A percentile compares a stretch with the other conserved stretches of the same genome.
phyloP scores from a whole-genome alignment of 2,797 vertebrate species.

The Pangasius djambal region DNA sequence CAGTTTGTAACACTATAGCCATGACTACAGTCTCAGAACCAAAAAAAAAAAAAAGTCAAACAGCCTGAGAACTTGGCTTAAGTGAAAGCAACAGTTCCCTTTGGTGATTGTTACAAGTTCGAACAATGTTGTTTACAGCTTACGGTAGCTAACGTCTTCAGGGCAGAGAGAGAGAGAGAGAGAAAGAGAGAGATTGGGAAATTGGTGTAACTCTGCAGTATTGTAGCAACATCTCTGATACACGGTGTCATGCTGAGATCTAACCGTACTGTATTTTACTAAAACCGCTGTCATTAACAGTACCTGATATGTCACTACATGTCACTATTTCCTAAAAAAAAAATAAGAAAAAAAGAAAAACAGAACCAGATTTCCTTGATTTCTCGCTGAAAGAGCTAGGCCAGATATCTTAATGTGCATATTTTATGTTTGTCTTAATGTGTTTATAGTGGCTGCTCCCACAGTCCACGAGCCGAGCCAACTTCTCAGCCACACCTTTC shows the following conservation, averaged over 20 bases:
- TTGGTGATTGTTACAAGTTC: slow-evolving; percentile 26
- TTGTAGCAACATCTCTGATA: background rate
- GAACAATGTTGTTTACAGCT: slow-evolving; percentile 34
- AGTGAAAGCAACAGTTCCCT: background rate
- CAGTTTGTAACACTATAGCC: background rate
- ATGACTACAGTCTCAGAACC: background rate
- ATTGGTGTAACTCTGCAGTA: background rate
- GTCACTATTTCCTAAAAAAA: background rate
- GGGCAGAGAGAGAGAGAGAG: background rate
- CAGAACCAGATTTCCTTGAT: background rate
- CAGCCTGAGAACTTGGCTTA: slow-evolving; percentile 18
- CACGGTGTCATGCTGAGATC: background rate
- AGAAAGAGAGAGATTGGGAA: background rate
- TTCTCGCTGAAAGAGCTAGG: background rate
- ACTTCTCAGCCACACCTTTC: slow-evolving; percentile 27
- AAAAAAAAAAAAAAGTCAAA: background rate
- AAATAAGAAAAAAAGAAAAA: background rate
- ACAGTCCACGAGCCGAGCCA: background rate
- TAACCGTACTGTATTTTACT: background rate
- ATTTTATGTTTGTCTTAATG: background rate
- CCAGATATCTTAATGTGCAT: background rate
- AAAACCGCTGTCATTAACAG: background rate
- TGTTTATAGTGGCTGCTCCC: background rate
- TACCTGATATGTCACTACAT: background rate
- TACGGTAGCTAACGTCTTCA: background rate